These are phyloP conservation scores for Columbina picui DNA, from an alignment of 2,113 vertebrate genomes.

Conservation along the genomic window DNA sequence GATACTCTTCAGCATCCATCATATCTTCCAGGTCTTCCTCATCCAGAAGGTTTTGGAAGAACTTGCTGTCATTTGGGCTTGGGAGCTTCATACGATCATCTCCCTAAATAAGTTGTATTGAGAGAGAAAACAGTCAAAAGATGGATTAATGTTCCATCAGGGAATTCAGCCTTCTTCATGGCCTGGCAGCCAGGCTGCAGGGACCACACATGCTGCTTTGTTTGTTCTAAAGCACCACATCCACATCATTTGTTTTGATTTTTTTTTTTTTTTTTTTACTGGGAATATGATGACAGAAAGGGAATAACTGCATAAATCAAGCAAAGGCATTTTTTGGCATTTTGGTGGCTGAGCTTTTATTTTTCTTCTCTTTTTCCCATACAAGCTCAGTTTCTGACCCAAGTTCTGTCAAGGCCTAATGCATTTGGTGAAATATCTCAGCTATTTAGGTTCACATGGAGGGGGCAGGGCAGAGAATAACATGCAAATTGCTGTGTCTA, in stretches of 20 bases:
- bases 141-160: not conserved
- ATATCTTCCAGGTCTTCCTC: slow-evolving; percentile 95
- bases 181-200: not conserved
- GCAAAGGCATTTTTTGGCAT: not conserved
- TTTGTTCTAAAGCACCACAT: not conserved
- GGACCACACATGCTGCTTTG: not conserved
- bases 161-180: not conserved
- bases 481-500: not conserved
- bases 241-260: not conserved
- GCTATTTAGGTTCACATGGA: not conserved
- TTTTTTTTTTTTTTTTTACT: not conserved
- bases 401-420: slow-evolving; percentile 11
- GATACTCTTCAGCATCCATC: slow-evolving; percentile 98
- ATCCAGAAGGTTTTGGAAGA: slow-evolving; percentile 96
- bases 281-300: slow-evolving; percentile 4
- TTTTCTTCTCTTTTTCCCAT: not conserved
- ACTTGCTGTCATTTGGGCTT: slow-evolving; percentile 97
- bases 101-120: slow-evolving; percentile 78
- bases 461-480: not conserved
- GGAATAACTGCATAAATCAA: slow-evolving; percentile 39
- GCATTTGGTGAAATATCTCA: slow-evolving; percentile 6
- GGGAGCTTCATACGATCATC: slow-evolving; percentile 97
- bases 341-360: not conserved
- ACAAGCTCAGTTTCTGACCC: slow-evolving; percentile 3
- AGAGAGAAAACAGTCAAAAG: not conserved